A percentile compares a stretch with the other conserved stretches of the same genome.
These are phyloP conservation scores for Rhopilema esculentum DNA, from an alignment of 30 jellyfish, hydroid and myxozoan species.

Conservation along the genomic window DNA sequence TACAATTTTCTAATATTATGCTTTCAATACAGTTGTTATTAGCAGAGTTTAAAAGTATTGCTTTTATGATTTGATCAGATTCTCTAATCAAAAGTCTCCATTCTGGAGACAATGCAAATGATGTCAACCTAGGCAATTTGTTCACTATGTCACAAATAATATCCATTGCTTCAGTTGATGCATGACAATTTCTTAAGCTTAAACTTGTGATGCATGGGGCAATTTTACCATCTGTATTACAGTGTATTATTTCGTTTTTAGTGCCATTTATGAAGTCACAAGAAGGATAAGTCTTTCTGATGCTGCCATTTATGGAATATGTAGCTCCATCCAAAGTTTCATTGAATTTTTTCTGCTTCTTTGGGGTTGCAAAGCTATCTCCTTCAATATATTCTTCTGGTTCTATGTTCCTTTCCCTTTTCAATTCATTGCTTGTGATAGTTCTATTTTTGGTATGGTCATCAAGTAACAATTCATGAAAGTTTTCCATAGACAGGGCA, in stretches of 20 bases:
- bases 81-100: not conserved
- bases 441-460: not conserved
- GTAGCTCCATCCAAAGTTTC: slow-evolving; percentile 16
- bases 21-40: not conserved
- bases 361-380: not conserved
- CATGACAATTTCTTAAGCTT: slow-evolving; percentile 13
- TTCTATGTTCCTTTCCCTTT: not conserved
- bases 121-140: not conserved
- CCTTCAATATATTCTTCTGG: not conserved
- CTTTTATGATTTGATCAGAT: slow-evolving; percentile 4
- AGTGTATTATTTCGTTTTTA: not conserved
- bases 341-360: not conserved
- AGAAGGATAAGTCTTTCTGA: not conserved
- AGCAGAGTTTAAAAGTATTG: not conserved
- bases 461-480: not conserved
- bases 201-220: not conserved
- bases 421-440: not conserved
- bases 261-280: not conserved
- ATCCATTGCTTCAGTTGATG: not conserved
- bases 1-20: slow-evolving; percentile 6
- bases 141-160: not conserved
- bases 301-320: not conserved
- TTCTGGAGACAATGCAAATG: slow-evolving; percentile 21
- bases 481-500: slow-evolving; percentile 11
- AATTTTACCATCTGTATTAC: not conserved